Base-by-base conservation (phyloP, 2,797 vertebrate species). In the Eurystomus glaucurus region DNA sequence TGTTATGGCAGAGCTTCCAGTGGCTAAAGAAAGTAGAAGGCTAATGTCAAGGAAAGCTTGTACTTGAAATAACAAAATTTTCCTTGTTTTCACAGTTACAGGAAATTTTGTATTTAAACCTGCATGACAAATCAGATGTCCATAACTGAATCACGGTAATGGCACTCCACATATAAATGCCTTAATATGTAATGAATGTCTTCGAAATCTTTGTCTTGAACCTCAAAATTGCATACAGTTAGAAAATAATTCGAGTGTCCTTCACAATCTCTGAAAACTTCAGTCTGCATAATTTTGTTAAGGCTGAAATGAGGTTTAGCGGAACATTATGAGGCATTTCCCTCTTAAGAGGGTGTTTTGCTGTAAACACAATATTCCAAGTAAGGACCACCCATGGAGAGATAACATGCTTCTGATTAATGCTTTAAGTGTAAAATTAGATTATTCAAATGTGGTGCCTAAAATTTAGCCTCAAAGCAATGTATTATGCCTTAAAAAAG, bases 111-210 rank as follows among this genome's bases (percentile, higher is more conserved):
- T 14, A 15, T 85, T 76, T 77, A 79, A 64, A 97, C 84, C 85
- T 97, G 90, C 81, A 43, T 66, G 79, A 95, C 61, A 88, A 93
- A 81, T 71, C 21, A 31, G 81, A 90, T 87, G 70, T 35, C 51
- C 75, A 48, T 70, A 82, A 93, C 1, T 93, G 84, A 95, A 37
- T 91, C 81, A 71, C 9, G 13, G 35, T 65, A 90, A 78, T 61
- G 78, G 43, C 72, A 75, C 45, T 80, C 61, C 29, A 43, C 26
- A 62, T 9, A 57, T 18, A 93, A 97, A 90, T 39, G 90, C 80
- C 86, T 93, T 82, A 87, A 93, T 85, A 93, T 70, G 28, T 39
- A 33, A 76, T 64, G 19, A 71, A 88, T 64, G 61, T 70, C 77
- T 72, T 75, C 76, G 65, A 93, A 92, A 84, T 85, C 77, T 93